Evolutionary conservation across 2,888 invertebrate species (phyloP).

Genomic region (Gordius sp.): DNA sequence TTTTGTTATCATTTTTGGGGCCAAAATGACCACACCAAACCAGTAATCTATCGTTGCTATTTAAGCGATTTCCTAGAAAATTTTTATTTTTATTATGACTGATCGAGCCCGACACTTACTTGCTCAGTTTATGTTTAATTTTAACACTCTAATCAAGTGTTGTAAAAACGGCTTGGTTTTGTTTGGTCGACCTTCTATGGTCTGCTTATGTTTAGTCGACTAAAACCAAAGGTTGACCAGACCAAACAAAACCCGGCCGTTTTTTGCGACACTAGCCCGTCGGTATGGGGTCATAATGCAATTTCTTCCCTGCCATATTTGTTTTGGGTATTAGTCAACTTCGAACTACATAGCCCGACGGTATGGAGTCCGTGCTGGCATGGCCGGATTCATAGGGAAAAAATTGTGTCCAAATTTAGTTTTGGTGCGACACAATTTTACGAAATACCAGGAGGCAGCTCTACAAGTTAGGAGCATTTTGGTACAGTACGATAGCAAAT

Average conservation of each 20-base stretch:
- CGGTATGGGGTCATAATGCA: neutral
- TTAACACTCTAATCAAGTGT: neutral
- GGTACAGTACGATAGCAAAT: conserved; percentile 33
- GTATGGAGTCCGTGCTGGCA: conserved; percentile 37
- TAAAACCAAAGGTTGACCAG: too few relatives aligned
- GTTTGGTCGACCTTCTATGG: too few relatives aligned
- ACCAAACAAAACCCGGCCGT: too few relatives aligned
- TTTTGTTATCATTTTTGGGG: too few relatives aligned
- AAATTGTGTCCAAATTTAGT: conserved; percentile 36
- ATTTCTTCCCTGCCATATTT: conserved; percentile 12
- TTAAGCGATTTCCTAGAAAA: too few relatives aligned
- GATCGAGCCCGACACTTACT: too few relatives aligned
- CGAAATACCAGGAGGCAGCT: conserved; percentile 31
- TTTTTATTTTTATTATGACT: too few relatives aligned
- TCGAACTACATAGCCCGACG: conserved; percentile 36
- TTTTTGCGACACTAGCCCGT: neutral
- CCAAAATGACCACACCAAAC: too few relatives aligned
- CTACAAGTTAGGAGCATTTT: conserved; percentile 27
- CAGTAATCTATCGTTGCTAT: too few relatives aligned
- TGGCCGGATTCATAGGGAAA: conserved; percentile 38
- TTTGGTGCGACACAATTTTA: conserved; percentile 33
- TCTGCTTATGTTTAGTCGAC: too few relatives aligned
- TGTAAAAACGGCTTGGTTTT: too few relatives aligned
- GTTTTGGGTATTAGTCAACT: conserved; percentile 31
- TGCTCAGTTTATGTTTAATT: too few relatives aligned